These are phyloP conservation scores for Phaenicophaeus curvirostris DNA, from an alignment of 2,797 vertebrate genomes.

Conservation along the genomic window DNA sequence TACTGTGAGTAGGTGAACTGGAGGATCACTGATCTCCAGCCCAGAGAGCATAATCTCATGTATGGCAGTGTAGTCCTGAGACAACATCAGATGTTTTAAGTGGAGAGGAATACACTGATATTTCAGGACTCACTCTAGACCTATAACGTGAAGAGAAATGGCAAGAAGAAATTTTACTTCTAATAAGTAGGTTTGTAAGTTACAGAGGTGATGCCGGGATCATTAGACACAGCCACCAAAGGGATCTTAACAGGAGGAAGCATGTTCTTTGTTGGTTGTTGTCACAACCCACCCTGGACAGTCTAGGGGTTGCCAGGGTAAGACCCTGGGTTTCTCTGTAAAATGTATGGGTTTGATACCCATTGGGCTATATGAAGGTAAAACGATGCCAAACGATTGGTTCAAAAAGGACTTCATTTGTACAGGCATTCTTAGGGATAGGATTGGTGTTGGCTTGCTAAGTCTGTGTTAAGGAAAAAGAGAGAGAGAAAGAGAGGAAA, in stretches of 20 bases:
- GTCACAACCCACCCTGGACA: too few relatives aligned
- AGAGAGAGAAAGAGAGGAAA: too few relatives aligned
- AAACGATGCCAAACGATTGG: too few relatives aligned
- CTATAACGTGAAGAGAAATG: not conserved
- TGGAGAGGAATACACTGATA: not conserved
- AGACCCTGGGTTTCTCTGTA: too few relatives aligned
- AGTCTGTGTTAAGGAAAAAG: too few relatives aligned
- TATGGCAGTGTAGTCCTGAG: not conserved
- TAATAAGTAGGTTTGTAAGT: not conserved
- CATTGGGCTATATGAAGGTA: too few relatives aligned
- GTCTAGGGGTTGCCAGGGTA: too few relatives aligned
- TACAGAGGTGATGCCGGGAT: not conserved
- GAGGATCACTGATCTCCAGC: not conserved
- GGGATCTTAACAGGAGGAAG: not conserved
- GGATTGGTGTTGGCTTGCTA: too few relatives aligned
- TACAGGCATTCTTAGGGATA: too few relatives aligned
- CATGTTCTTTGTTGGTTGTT: not conserved
- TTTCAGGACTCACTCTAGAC: not conserved
- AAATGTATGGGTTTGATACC: too few relatives aligned
- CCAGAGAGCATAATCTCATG: not conserved
- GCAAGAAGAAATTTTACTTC: not conserved
- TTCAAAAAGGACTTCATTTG: too few relatives aligned
- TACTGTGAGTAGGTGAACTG: rapidly evolving
- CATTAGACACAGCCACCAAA: not conserved
- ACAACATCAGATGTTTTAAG: not conserved